Evolutionary conservation across 1,140 invertebrate genomes (phyloP).

Genomic region (Heliconius hewitsoni): DNA sequence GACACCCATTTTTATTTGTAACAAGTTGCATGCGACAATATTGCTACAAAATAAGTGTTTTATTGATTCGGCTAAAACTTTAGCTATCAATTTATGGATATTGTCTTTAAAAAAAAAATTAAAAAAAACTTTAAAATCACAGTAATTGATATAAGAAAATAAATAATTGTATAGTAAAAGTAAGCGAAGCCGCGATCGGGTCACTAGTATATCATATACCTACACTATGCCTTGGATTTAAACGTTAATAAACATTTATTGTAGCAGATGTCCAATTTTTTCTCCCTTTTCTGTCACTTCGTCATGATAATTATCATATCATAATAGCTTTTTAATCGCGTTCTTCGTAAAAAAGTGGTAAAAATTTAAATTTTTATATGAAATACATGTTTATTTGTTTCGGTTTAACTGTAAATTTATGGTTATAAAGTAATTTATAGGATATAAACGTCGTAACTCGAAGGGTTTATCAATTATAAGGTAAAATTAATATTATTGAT

Average conservation of each 20-base stretch:
- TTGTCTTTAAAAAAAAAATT: no score
- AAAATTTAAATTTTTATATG: background rate
- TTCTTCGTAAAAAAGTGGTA: conserved; percentile 4
- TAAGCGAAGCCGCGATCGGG: no score
- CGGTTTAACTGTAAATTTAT: conserved; percentile 4
- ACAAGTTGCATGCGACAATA: no score
- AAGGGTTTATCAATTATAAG: background rate
- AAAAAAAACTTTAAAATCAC: no score
- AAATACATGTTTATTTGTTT: background rate
- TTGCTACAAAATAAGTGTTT: no score
- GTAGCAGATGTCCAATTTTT: background rate
- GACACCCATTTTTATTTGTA: no score
- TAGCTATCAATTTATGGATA: no score
- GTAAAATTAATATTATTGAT: background rate
- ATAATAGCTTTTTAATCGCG: background rate
- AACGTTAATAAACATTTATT: background rate
- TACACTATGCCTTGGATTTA: background rate
- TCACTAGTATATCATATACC: background rate
- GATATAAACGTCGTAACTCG: background rate
- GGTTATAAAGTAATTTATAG: background rate
- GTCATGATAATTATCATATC: background rate
- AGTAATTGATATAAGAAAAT: no score
- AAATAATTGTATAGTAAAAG: no score
- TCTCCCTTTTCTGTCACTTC: background rate
- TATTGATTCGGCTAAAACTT: no score